Percentiles rank a stretch among this genome's conserved stretches.
Evolutionary conservation across 64 coral and sea anemone species (phyloP).

Genomic region (Astreopora myriophthalma): DNA sequence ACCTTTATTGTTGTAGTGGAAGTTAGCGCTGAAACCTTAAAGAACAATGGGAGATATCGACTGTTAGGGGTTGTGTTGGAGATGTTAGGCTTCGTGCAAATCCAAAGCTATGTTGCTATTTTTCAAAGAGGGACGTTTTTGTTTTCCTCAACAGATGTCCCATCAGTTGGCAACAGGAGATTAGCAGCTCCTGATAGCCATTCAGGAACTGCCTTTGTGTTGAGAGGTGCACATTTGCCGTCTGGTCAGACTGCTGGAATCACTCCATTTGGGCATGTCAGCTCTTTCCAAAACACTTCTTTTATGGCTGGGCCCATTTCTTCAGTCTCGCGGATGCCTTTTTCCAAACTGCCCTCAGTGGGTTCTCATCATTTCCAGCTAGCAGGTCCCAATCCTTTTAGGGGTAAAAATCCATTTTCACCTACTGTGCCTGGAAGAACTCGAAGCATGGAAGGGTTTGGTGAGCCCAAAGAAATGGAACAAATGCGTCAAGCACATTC

Average conservation of each 20-base stretch:
- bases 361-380: slow-evolving; percentile 1
- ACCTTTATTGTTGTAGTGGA: no score
- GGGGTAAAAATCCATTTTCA: slow-evolving; percentile 16
- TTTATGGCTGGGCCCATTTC: background rate
- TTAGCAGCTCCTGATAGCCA: background rate
- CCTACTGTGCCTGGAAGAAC: background rate
- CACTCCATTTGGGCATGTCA: background rate
- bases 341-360: no score
- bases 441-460: background rate
- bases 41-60: no score
- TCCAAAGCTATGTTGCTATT: background rate
- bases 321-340: background rate
- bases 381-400: background rate
- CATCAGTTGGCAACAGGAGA: background rate
- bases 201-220: slow-evolving; percentile 4
- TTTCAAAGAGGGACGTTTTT: background rate
- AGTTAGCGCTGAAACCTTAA: no score
- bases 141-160: background rate
- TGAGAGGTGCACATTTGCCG: background rate
- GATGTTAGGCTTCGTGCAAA: background rate
- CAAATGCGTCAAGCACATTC: slow-evolving; percentile 27
- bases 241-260: background rate
- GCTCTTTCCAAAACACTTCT: background rate
- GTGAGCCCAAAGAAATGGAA: background rate
- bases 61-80: no score